phyloP scores from a whole-genome alignment of 2,113 vertebrate species.

The Cyrtonyx montezumae region DNA sequence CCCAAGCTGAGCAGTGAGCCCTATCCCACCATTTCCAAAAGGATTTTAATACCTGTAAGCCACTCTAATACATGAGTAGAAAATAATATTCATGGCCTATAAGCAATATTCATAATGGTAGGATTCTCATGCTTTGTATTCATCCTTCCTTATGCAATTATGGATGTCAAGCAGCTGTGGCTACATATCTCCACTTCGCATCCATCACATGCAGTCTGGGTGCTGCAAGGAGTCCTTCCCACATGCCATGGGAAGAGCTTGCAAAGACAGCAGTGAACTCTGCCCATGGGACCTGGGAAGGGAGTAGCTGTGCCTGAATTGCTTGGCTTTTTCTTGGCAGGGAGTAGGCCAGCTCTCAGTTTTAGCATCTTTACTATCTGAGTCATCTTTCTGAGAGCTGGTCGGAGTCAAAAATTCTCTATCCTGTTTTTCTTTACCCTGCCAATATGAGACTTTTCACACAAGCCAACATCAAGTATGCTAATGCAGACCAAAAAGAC shows the following conservation, averaged over 20 bases:
- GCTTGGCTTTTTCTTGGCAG: background rate
- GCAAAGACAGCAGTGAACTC: background rate
- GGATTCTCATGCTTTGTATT: background rate
- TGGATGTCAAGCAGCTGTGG: background rate
- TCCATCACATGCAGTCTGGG: fast-evolving
- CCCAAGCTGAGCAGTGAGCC: background rate
- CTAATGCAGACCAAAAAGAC: background rate
- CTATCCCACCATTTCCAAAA: background rate
- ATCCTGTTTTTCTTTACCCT: background rate
- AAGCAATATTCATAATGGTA: background rate
- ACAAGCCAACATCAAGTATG: background rate
- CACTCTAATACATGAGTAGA: background rate
- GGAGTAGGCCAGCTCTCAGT: background rate
- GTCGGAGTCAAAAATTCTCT: background rate
- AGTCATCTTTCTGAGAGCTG: background rate
- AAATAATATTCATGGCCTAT: background rate
- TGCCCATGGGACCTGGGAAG: background rate
- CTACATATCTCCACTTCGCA: background rate
- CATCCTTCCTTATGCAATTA: background rate
- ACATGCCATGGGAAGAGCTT: fast-evolving
- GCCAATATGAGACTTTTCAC: background rate
- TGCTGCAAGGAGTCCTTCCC: background rate
- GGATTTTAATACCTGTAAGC: background rate
- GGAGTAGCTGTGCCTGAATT: background rate
- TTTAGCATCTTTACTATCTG: background rate